phyloP scores from a whole-genome alignment of 2,113 vertebrate genomes.

The Pterophyllum scalare region DNA sequence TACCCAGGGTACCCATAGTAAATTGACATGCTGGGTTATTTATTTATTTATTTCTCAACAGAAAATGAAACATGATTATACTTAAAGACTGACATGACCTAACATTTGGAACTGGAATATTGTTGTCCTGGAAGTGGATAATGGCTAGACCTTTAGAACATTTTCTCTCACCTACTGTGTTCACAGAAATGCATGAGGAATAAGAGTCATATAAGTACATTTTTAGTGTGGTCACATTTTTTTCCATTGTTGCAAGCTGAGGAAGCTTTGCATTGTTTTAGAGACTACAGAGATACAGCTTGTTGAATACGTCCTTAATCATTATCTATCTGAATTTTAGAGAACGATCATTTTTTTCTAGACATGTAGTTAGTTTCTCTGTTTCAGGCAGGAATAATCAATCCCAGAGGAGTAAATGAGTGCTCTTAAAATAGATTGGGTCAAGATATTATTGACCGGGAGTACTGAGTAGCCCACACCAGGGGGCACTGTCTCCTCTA shows the following conservation, averaged over 20 bases:
- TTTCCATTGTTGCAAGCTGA: not conserved
- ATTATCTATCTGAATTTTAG: not conserved
- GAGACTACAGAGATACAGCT: not conserved
- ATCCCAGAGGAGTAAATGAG: slow-evolving; percentile 62
- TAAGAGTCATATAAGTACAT: too few relatives aligned
- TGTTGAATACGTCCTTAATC: not conserved
- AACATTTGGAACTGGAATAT: not conserved
- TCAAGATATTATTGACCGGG: slow-evolving; percentile 49
- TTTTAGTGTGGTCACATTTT: not conserved
- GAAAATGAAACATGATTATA: not conserved
- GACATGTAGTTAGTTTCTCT: not conserved
- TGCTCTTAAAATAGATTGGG: slow-evolving; percentile 34
- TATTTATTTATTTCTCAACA: not conserved
- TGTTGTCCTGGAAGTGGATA: not conserved
- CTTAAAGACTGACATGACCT: not conserved
- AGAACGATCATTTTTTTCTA: not conserved
- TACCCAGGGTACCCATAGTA: not conserved
- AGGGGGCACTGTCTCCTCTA: slow-evolving; percentile 81
- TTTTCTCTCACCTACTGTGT: not conserved
- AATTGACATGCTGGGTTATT: not conserved
- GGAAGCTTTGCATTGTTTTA: not conserved
- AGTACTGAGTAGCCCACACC: slow-evolving; percentile 69
- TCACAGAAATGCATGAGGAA: not conserved
- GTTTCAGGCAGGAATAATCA: slow-evolving; percentile 60
- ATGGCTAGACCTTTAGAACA: not conserved